A percentile compares a stretch with the other conserved stretches of the same genome.
phyloP scores from a whole-genome alignment of 2,113 vertebrate species.

The Tringa solitaria region DNA sequence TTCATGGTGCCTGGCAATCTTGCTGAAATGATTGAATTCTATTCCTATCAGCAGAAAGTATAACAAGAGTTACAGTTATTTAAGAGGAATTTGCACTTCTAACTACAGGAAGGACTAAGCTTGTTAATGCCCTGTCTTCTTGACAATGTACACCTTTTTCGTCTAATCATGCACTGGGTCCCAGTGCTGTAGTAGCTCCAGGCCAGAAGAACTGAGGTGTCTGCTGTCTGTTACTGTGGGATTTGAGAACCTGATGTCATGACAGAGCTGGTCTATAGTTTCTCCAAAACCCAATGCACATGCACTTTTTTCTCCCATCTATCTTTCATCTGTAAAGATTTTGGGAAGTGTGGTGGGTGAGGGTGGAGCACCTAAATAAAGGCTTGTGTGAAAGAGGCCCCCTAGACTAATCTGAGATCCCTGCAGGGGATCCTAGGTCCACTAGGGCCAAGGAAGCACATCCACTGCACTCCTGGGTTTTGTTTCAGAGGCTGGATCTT shows the following conservation, averaged over 20 bases:
- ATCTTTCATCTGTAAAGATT: background rate
- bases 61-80: background rate
- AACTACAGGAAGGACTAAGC: background rate
- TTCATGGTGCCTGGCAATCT: background rate
- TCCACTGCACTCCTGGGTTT: background rate
- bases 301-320: background rate
- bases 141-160: background rate
- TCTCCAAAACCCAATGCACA: background rate
- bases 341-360: background rate
- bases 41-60: background rate
- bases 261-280: background rate
- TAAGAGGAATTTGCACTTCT: background rate
- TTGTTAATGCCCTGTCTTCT: background rate
- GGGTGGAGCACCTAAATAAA: background rate
- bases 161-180: background rate
- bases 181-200: background rate
- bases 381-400: background rate
- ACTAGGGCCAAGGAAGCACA: background rate
- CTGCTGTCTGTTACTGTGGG: background rate
- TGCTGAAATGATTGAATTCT: slow-evolving; percentile 21
- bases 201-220: background rate
- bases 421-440: background rate
- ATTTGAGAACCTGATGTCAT: background rate
- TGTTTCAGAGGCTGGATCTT: background rate
- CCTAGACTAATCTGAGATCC: background rate